Conservation (phyloP, 2,113 vertebrate species). For the Tenrec ecaudatus region DNA sequence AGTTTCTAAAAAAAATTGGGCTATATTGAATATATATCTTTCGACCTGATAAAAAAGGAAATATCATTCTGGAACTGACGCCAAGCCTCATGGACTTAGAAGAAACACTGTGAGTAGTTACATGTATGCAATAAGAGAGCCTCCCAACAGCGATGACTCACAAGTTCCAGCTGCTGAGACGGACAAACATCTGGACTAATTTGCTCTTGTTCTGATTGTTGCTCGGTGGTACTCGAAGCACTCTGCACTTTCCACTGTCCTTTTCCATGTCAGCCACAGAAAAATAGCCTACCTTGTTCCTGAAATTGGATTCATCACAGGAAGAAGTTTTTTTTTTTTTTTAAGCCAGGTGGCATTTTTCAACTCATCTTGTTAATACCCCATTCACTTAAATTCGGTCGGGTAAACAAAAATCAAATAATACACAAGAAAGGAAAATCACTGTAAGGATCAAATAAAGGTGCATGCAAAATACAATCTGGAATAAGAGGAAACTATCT, state of each 20-base stretch:
- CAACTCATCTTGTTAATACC: constrained; percentile 30
- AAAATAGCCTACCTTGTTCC: constrained; percentile 1
- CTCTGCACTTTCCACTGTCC: not conserved
- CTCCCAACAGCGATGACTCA: constrained; percentile 64
- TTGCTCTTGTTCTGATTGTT: constrained; percentile 53
- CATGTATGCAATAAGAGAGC: constrained; percentile 47
- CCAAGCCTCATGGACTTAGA: constrained; percentile 14
- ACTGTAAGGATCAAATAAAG: not conserved
- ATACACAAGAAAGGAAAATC: constrained; percentile 35
- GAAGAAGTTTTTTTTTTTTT: constrained; percentile 22
- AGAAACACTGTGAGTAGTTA: constrained; percentile 42
- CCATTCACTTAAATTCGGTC: not conserved
- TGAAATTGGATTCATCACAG: not conserved
- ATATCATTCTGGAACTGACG: constrained; percentile 13
- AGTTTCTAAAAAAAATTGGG: constrained; percentile 46
- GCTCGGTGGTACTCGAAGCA: constrained; percentile 11
- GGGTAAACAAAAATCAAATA: not conserved
- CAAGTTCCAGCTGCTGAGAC: constrained; percentile 54
- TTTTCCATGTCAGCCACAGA: constrained; percentile 49
- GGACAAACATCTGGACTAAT: constrained; percentile 71
- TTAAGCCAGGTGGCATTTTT: constrained; percentile 47
- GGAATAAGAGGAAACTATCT: not conserved
- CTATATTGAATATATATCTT: not conserved
- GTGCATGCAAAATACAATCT: not conserved
- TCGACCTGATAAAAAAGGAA: constrained; percentile 21